These are phyloP conservation scores for Iphiclides podalirius DNA, from an alignment of 2,888 invertebrate species.

Conservation along the genomic window DNA sequence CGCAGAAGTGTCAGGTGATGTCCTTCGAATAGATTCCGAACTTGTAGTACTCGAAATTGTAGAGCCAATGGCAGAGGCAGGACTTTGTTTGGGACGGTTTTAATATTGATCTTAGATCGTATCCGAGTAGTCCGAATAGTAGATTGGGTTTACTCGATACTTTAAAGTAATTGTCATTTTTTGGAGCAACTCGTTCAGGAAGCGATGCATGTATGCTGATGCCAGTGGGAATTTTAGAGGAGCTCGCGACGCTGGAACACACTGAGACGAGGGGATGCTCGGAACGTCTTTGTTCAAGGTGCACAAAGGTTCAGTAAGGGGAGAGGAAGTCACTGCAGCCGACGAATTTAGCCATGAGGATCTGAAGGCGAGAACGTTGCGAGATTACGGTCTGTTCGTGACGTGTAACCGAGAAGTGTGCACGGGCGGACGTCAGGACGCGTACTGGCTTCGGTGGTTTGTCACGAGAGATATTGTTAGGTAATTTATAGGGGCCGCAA, in stretches of 20 bases:
- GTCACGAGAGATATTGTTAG: constrained; percentile 38
- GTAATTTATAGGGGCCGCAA: constrained; percentile 65
- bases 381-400: too few relatives aligned
- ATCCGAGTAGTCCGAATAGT: constrained; percentile 85
- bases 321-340: constrained; percentile 66
- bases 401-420: constrained; percentile 35
- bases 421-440: constrained; percentile 31
- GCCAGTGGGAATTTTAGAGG: constrained; percentile 54
- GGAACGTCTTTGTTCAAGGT: constrained; percentile 26
- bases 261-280: constrained; percentile 21
- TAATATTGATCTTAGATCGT: constrained; percentile 69
- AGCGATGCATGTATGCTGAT: constrained; percentile 69
- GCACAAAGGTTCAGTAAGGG: constrained; percentile 54
- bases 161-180: constrained; percentile 74
- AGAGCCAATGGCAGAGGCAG: constrained; percentile 67
- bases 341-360: constrained; percentile 72
- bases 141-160: constrained; percentile 83
- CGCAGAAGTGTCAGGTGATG: constrained; percentile 57
- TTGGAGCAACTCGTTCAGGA: constrained; percentile 58
- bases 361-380: too few relatives aligned
- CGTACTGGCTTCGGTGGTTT: constrained; percentile 41
- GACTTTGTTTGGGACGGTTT: constrained; percentile 49
- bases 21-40: constrained; percentile 71
- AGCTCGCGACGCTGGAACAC: constrained; percentile 26
- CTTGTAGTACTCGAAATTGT: constrained; percentile 73